These are phyloP conservation scores for Calameuta idolon DNA, from an alignment of 2,888 invertebrate species.

Conservation along the genomic window DNA sequence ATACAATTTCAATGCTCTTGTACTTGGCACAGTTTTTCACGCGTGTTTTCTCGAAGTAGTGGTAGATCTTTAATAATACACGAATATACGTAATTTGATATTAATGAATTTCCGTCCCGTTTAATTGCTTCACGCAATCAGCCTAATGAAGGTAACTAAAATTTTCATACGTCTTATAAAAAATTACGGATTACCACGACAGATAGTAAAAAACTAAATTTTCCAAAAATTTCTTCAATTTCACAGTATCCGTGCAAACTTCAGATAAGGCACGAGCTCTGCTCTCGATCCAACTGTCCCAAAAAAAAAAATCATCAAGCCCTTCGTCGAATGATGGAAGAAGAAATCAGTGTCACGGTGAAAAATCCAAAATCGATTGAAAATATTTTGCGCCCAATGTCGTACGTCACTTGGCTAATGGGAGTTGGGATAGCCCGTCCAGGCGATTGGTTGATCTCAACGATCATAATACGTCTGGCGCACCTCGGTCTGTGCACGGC, in stretches of 20 bases:
- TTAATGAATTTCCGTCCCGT: neutral
- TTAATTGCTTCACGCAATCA: neutral
- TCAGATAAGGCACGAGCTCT: neutral
- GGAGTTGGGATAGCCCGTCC: slow-evolving; percentile 48
- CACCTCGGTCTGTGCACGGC: slow-evolving; percentile 49
- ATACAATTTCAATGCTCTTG: too few relatives aligned
- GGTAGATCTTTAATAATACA: too few relatives aligned
- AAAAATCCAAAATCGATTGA: slow-evolving; percentile 36
- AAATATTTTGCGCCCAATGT: slow-evolving; percentile 40
- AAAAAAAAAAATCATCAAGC: neutral
- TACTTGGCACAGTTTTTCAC: too few relatives aligned
- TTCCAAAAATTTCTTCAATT: neutral
- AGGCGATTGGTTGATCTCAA: slow-evolving; percentile 31
- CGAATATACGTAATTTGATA: neutral
- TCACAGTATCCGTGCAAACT: neutral
- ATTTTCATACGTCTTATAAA: neutral
- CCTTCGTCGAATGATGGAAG: slow-evolving; percentile 33
- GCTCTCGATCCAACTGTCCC: neutral
- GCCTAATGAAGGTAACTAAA: neutral
- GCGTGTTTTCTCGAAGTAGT: too few relatives aligned
- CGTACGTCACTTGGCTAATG: slow-evolving; percentile 45
- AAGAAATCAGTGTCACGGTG: slow-evolving; percentile 35
- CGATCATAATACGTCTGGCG: slow-evolving; percentile 39
- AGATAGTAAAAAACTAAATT: neutral
- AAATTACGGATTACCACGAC: neutral